Conservation (phyloP, 1,140 invertebrate genomes). For the Tribolium madens region DNA sequence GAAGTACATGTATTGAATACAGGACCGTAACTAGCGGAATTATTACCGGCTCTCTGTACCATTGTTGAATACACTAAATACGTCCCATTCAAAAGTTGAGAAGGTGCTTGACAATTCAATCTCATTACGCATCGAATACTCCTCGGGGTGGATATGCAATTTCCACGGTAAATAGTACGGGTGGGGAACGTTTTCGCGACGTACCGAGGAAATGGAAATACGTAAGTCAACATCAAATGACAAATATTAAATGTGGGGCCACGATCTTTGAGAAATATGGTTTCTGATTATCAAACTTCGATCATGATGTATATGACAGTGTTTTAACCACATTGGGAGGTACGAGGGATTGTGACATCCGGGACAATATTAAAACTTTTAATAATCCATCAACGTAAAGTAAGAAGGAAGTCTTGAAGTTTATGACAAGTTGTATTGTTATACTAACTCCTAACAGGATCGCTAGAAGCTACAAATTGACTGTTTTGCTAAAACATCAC, state of each 20-base stretch:
- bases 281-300: not conserved
- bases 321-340: not conserved
- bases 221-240: slow-evolving; percentile 31
- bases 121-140: slow-evolving; percentile 18
- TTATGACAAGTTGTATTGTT: slow-evolving; percentile 42
- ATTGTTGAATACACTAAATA: slow-evolving; percentile 5
- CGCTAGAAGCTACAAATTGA: slow-evolving; percentile 26
- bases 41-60: not conserved
- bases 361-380: slow-evolving; percentile 42
- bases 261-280: not conserved
- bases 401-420: not conserved
- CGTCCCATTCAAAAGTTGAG: not conserved
- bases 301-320: slow-evolving; percentile 6
- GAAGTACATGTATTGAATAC: slow-evolving; percentile 9
- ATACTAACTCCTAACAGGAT: slow-evolving; percentile 21
- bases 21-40: slow-evolving; percentile 9
- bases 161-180: slow-evolving; percentile 33
- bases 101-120: slow-evolving; percentile 25
- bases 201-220: slow-evolving; percentile 35
- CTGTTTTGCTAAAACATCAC: not conserved
- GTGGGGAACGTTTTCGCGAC: slow-evolving; percentile 12
- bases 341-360: not conserved
- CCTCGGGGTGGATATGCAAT: slow-evolving; percentile 31
- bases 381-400: slow-evolving; percentile 31
- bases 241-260: slow-evolving; percentile 22